phyloP scores from a whole-genome alignment of 2,888 invertebrate genomes.

The Meteorus colon region DNA sequence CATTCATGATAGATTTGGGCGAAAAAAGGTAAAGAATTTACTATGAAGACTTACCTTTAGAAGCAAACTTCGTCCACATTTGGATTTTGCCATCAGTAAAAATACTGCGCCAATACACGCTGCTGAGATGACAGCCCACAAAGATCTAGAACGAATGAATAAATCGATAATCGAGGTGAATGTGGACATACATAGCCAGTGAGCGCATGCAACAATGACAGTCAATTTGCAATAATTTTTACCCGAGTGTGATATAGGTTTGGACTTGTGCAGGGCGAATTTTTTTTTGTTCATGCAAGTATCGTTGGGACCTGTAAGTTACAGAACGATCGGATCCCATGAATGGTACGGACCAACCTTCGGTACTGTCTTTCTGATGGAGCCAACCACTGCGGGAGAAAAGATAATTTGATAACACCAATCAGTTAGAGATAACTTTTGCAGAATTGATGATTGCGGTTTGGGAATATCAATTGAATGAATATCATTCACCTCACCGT shows the following conservation, averaged over 20 bases:
- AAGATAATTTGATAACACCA: slow-evolving; percentile 12
- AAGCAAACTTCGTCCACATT: slow-evolving; percentile 79
- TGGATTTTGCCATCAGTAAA: slow-evolving; percentile 77
- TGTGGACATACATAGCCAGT: background rate
- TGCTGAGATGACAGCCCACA: slow-evolving; percentile 74
- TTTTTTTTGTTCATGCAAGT: slow-evolving; percentile 80
- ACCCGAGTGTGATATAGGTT: slow-evolving; percentile 80
- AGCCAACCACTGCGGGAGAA: slow-evolving; percentile 72
- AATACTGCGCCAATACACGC: slow-evolving; percentile 79
- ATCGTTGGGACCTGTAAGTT: slow-evolving; percentile 86
- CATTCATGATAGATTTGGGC: background rate
- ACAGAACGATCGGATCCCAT: slow-evolving; percentile 89
- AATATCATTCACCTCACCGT: slow-evolving; percentile 70
- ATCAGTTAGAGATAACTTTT: background rate
- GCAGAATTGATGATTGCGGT: slow-evolving; percentile 20
- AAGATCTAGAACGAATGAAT: slow-evolving; percentile 69
- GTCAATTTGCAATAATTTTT: slow-evolving; percentile 29
- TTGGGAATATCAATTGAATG: slow-evolving; percentile 15
- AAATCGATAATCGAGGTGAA: background rate
- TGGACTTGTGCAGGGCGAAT: slow-evolving; percentile 86
- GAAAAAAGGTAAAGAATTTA: background rate
- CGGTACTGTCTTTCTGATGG: slow-evolving; percentile 74
- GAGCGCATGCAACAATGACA: background rate
- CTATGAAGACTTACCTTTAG: slow-evolving; percentile 74
- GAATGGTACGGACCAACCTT: slow-evolving; percentile 84